Evolutionary conservation across 2,113 vertebrate species (phyloP).

Genomic region (Nasalis larvatus): DNA sequence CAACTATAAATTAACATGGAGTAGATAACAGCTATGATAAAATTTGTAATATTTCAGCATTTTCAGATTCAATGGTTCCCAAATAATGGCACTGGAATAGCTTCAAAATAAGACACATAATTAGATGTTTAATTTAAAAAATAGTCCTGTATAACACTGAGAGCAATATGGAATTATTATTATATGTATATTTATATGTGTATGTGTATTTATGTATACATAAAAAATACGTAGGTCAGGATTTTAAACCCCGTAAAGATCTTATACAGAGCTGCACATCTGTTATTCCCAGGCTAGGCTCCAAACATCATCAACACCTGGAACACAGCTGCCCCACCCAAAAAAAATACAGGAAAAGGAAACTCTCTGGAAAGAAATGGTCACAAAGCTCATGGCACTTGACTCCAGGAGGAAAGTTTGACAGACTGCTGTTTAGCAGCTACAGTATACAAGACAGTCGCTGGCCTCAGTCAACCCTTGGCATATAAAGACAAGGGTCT

Average conservation of each 20-base stretch:
- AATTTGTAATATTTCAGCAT: background rate
- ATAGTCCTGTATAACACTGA: background rate
- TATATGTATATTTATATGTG: no score
- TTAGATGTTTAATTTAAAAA: background rate
- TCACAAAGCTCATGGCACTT: background rate
- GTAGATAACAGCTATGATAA: no score
- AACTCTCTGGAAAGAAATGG: background rate
- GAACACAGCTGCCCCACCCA: background rate
- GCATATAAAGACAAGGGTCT: accelerated
- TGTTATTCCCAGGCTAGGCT: background rate
- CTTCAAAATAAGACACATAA: background rate
- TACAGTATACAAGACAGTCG: background rate
- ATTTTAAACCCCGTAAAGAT: background rate
- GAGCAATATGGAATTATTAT: background rate
- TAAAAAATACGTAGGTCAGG: background rate
- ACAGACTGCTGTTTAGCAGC: background rate
- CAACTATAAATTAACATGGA: background rate
- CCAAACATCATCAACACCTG: background rate
- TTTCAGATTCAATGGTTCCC: background rate
- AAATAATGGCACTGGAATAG: background rate
- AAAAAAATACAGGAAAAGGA: background rate
- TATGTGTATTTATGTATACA: no score
- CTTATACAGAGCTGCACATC: background rate
- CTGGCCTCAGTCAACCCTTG: background rate
- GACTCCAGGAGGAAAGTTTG: background rate